A percentile compares a stretch with the other conserved stretches of the same genome.
Conservation (phyloP, 2,113 vertebrate genomes). For the Charina bottae region DNA sequence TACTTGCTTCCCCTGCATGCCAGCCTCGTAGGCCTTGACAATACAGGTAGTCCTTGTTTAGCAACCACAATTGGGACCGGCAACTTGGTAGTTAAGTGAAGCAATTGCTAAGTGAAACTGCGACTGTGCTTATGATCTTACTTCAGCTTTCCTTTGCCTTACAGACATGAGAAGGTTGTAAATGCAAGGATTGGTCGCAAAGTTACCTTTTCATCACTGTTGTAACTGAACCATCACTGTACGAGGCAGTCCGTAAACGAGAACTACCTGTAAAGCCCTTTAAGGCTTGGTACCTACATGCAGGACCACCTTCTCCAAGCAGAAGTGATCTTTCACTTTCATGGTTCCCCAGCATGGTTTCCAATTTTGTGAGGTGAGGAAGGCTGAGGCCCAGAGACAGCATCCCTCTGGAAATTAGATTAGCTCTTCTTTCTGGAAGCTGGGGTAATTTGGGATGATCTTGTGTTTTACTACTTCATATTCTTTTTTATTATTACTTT, state of each 20-base stretch:
- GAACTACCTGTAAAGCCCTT: background rate
- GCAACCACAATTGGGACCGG: background rate
- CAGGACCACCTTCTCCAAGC: background rate
- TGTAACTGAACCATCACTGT: background rate
- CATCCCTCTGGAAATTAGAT: too few species aligned
- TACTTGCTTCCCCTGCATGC: background rate
- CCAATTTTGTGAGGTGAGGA: background rate
- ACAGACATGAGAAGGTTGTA: background rate
- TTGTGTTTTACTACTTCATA: too few species aligned
- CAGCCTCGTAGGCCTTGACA: background rate
- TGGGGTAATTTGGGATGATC: too few species aligned
- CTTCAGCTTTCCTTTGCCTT: background rate
- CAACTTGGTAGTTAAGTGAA: background rate
- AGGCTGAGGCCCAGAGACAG: too few species aligned
- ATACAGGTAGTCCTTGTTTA: background rate
- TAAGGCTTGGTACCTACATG: background rate
- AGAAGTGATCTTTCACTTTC: background rate
- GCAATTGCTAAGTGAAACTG: background rate
- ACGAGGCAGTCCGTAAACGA: too few species aligned
- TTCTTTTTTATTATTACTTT: too few species aligned
- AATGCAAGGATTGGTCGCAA: background rate
- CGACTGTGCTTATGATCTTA: background rate
- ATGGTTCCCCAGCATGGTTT: background rate
- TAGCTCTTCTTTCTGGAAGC: too few species aligned
- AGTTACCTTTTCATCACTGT: background rate